Conservation (phyloP, 2,113 vertebrate genomes). For the Toxotes jaculatrix region DNA sequence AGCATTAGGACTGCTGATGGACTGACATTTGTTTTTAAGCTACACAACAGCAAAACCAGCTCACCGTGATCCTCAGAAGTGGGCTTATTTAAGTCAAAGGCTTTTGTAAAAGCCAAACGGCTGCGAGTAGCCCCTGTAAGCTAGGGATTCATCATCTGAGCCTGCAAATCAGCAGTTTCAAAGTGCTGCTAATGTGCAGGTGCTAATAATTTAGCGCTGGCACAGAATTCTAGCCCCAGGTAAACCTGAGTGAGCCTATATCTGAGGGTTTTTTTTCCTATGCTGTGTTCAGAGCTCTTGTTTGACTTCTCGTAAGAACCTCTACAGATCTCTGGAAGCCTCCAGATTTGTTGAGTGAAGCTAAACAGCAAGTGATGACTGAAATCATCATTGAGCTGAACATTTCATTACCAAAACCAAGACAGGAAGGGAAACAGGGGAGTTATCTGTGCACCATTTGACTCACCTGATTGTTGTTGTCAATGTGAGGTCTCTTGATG, state of each 20-base stretch:
- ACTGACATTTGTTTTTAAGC: conserved; percentile 26
- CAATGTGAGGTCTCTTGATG: conserved; percentile 91
- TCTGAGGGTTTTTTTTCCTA: neutral
- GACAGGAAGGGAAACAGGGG: neutral
- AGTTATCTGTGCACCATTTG: too few species aligned
- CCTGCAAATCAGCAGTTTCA: conserved; percentile 3
- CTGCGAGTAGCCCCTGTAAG: conserved; percentile 2
- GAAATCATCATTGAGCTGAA: neutral
- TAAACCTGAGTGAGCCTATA: neutral
- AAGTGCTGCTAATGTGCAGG: conserved; percentile 6
- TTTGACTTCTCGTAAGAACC: neutral
- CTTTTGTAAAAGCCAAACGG: conserved; percentile 20
- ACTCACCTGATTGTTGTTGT: conserved; percentile 94
- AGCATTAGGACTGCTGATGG: conserved; percentile 16
- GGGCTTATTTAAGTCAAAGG: neutral
- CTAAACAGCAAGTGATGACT: neutral
- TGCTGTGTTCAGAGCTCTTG: neutral
- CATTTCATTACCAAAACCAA: neutral
- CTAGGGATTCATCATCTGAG: neutral
- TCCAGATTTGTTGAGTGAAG: neutral
- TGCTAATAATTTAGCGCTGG: neutral
- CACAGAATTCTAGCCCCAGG: neutral
- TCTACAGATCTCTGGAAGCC: neutral
- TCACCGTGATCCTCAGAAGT: neutral
- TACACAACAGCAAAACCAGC: conserved; percentile 6